phyloP scores from a whole-genome alignment of 2,797 vertebrate species.

The Spinibarbus caldwelli region DNA sequence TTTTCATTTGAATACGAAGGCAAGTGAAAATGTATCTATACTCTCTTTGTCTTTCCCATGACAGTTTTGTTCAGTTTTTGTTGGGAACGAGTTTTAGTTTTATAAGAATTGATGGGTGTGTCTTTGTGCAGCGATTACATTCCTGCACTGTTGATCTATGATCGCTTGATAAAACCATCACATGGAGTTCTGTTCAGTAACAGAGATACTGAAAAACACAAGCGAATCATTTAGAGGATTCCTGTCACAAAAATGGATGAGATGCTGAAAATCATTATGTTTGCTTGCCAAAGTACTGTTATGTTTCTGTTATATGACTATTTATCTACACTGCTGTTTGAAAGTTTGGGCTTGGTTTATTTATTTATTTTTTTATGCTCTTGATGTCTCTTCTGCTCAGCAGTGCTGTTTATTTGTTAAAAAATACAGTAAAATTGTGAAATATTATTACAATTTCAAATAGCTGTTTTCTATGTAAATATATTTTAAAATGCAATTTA shows the following conservation, averaged over 20 bases:
- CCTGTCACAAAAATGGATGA: constrained; percentile 70
- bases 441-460: neutral
- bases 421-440: neutral
- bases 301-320: neutral
- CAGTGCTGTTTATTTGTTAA: neutral
- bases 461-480: neutral
- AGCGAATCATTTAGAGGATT: constrained; percentile 76
- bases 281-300: neutral
- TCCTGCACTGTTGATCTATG: constrained; percentile 14
- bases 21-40: neutral
- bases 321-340: neutral
- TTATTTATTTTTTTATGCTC: neutral
- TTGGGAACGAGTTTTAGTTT: constrained; percentile 1
- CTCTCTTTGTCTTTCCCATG: neutral
- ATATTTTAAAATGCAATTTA: neutral
- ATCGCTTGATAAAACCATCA: constrained; percentile 19
- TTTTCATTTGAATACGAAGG: constrained; percentile 21
- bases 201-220: constrained; percentile 40
- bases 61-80: neutral
- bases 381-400: neutral
- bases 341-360: neutral
- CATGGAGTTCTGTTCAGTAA: constrained; percentile 35
- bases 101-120: neutral
- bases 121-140: constrained; percentile 4
- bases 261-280: constrained; percentile 20